Evolutionary conservation across 2,797 vertebrate genomes (phyloP).

Genomic region (Pelodytes ibericus): DNA sequence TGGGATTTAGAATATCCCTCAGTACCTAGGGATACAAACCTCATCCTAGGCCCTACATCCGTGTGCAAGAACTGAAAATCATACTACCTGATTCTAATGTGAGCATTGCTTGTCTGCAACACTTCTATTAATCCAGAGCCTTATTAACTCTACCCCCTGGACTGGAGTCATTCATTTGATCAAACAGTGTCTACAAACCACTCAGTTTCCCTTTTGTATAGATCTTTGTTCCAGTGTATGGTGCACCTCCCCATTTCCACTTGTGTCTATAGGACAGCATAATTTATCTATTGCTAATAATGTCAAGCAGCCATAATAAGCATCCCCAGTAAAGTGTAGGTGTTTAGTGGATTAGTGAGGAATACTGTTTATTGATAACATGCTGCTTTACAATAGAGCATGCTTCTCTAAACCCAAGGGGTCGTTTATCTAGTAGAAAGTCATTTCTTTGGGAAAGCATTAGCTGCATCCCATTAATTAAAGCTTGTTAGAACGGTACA

Average conservation of each 20-base stretch:
- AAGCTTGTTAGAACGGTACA: slow-evolving; percentile 75
- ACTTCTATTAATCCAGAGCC: neutral
- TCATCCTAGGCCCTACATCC: no score
- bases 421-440: slow-evolving; percentile 72
- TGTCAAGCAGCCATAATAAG: slow-evolving; percentile 39
- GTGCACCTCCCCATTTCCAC: slow-evolving; percentile 32
- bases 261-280: slow-evolving; percentile 5
- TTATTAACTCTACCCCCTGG: neutral
- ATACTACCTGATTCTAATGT: neutral
- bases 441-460: slow-evolving; percentile 77
- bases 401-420: slow-evolving; percentile 73
- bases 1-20: no score
- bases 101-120: neutral
- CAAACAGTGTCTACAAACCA: neutral
- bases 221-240: slow-evolving; percentile 3
- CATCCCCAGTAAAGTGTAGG: slow-evolving; percentile 39
- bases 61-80: neutral
- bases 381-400: slow-evolving; percentile 66
- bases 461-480: slow-evolving; percentile 79
- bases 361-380: slow-evolving; percentile 65
- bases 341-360: slow-evolving; percentile 47
- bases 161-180: neutral
- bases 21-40: no score
- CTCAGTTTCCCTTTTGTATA: neutral
- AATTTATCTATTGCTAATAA: slow-evolving; percentile 50